Evolutionary conservation across 2,888 invertebrate species (phyloP), one percentile per base, ranked within the genome.

Genomic region (Andrena chrysosceles): DNA sequence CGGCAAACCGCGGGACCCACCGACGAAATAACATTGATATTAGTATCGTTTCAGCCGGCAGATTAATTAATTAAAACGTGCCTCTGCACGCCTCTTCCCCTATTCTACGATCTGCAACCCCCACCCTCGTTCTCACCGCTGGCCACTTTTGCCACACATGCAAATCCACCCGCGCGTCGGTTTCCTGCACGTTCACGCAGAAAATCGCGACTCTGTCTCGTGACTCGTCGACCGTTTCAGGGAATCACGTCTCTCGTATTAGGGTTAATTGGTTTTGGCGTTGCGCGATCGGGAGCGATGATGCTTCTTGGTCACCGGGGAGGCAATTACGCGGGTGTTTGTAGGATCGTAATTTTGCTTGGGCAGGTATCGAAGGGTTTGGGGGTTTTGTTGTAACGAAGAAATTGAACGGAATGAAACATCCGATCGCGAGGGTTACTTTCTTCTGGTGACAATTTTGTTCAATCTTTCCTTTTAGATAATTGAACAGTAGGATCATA

Each of bases 31-130:
- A 92, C 93, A 92, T 92, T 91, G 93, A 92, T 93, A 93, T 93
- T 91, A 92, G 92, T 91, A 91, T 91, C 91, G 92, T 91, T 91
- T 90, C 90, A 83, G 71, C 83, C 87, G 85, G 87, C 89, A 88
- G 91, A 93, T 93, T 93, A 93, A 93, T 93, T 93, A 93, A 93
- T 93, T 93, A 92, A 93, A 93, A 91, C 90, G 89, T 82, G 81
- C 80, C 85, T 80, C 83, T 42, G 75, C 76, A 63, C 56, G 60
- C 68, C 87, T 67, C 83, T 69, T 66, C 70, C 76, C 71, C 69
- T 54, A 64, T 66, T 42, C 63, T 35, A 59, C 60, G 49, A 75
- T 69, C 54, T 7, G 20, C 48, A 42, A 70, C n/a, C 59, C 2
- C 26, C 31, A 6, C 59, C 42, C 16, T 13, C 2, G 13, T 54